Percentiles rank a stretch among this genome's conserved stretches.
phyloP scores from a whole-genome alignment of 2,113 vertebrate genomes.

The Tamias sibiricus region DNA sequence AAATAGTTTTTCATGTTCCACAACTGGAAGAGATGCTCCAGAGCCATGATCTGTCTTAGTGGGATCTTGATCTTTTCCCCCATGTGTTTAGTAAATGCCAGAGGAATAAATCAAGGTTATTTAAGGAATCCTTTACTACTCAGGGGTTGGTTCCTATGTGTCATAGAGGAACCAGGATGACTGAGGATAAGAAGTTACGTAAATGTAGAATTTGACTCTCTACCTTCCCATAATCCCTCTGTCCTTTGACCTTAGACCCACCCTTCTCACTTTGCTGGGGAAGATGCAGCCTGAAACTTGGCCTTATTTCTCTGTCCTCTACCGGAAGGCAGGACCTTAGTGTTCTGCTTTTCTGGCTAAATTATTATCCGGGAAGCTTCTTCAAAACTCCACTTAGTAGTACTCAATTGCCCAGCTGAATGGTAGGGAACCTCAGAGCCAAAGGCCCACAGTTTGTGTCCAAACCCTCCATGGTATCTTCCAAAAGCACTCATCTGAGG shows the following conservation, averaged over 20 bases:
- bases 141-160: not conserved
- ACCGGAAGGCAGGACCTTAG: constrained; percentile 40
- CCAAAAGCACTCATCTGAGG: not conserved
- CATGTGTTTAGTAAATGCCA: not conserved
- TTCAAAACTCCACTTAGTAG: not conserved
- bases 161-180: not conserved
- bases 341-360: not conserved
- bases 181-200: not conserved
- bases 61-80: not conserved
- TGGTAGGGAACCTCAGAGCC: constrained; percentile 62
- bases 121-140: not conserved
- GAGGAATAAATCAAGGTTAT: not conserved
- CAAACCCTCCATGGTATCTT: not conserved
- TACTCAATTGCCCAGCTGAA: not conserved
- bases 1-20: not conserved
- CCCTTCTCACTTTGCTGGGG: not conserved
- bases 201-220: not conserved
- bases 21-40: not conserved
- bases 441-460: constrained; percentile 20
- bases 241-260: not conserved
- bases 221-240: too few species aligned
- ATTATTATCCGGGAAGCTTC: constrained; percentile 48
- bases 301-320: not conserved
- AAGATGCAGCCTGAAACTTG: not conserved
- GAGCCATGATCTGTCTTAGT: not conserved